Evolutionary conservation across 2,113 vertebrate species (phyloP), one percentile per base, ranked within the genome.

Genomic region (Ageneiosus marmoratus): DNA sequence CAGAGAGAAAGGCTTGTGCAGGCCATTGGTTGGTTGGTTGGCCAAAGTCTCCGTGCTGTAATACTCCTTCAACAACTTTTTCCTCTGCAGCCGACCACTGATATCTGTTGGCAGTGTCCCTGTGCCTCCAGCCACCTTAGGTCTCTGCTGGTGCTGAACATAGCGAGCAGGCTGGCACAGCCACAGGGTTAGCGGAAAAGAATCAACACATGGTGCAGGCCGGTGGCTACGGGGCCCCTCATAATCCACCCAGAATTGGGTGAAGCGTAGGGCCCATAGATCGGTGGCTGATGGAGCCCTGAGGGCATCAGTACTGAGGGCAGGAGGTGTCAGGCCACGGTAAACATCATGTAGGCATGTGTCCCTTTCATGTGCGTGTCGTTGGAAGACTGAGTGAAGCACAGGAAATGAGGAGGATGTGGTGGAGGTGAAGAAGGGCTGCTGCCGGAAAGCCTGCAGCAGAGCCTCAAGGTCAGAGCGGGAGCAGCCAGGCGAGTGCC

Each of bases 211-310:
- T 48, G 93, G 96, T 88, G 99, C 2, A 0, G 97, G 98, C 7
- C 98, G 90, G 12, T 97, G 97, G 85, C 94, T 97, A 16, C 94
- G 95, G 0, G 89, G 94, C 76, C 96, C 97, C 90, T 99, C 98
- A 0, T 96, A 99, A 92, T 99, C 98, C 85, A 98, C 92, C 98
- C 98, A 99, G 92, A 99, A 99, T 83, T 99, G 98, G 50, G 97
- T 94, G 88, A 97, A 99, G 89, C 98, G 95, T 77, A 99, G 77
- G 0, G 96, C 95, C 98, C 98, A 99, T 82, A 99, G 93, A 92
- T 99, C 98, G 0, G 92, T 92, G 82, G 96, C 96, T 48, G 98
- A 96, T 37, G 95, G 95, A 81, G 92, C 93, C 90, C 96, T 99
- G 51, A 99, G 94, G 65, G 96, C 92, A 16, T 94, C 91, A 22